These are phyloP conservation scores for Chromis chromis DNA, from an alignment of 2,797 vertebrate species.

Conservation along the genomic window DNA sequence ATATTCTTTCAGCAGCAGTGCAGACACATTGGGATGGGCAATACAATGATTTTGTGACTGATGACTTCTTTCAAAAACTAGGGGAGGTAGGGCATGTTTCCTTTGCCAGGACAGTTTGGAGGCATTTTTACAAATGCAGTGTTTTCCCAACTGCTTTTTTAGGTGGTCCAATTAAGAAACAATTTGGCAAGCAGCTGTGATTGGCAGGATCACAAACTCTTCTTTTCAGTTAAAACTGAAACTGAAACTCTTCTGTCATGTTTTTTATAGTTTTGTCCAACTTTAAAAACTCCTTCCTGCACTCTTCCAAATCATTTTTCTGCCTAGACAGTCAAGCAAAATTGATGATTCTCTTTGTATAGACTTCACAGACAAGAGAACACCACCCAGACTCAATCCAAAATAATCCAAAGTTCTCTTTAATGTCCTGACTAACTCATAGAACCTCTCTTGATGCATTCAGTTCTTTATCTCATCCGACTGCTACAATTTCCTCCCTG, in stretches of 20 bases:
- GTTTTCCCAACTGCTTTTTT: background rate
- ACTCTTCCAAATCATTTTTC: conserved; percentile 27
- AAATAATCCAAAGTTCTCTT: conserved; percentile 32
- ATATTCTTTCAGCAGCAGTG: background rate
- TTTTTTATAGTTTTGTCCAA: conserved; percentile 27
- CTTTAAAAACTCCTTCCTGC: conserved; percentile 27
- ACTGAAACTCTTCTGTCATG: background rate
- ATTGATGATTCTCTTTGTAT: conserved; percentile 29
- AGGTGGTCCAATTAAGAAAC: background rate
- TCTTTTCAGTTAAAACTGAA: no score
- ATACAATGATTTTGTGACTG: background rate
- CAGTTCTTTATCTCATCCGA: conserved; percentile 3
- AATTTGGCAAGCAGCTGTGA: background rate
- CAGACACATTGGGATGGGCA: background rate
- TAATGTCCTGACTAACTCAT: conserved; percentile 16
- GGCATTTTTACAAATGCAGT: background rate
- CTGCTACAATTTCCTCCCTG: background rate
- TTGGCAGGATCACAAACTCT: background rate
- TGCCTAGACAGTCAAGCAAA: conserved; percentile 14
- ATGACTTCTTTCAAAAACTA: background rate
- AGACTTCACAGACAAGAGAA: conserved; percentile 38
- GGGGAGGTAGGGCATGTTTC: background rate
- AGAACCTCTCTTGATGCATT: background rate
- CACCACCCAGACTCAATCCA: conserved; percentile 11
- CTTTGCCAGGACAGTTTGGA: background rate